Conservation (phyloP, 2,797 vertebrate genomes). For the Tarsius wallacei region DNA sequence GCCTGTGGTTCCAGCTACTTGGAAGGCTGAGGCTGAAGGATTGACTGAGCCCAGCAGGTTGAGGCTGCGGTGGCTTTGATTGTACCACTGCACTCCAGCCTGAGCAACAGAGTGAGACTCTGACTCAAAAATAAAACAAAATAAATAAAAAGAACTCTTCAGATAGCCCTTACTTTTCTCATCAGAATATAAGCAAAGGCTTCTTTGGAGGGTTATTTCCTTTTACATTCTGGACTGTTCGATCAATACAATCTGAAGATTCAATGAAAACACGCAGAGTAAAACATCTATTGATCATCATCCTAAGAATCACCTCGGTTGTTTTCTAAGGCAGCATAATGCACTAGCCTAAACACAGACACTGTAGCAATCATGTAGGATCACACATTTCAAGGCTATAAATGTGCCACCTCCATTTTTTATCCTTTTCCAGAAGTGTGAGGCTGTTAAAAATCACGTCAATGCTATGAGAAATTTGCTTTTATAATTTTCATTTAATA, state of each 20-base stretch:
- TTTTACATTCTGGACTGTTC: neutral
- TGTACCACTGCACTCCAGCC: too few relatives aligned
- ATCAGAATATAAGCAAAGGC: neutral
- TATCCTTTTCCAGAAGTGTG: slow-evolving; percentile 3
- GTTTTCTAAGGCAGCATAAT: neutral
- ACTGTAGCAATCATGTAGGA: neutral
- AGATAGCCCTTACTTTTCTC: neutral
- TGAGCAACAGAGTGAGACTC: too few relatives aligned
- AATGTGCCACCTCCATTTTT: slow-evolving; percentile 8
- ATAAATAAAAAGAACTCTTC: neutral
- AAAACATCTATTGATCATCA: neutral
- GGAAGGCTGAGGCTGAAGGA: too few relatives aligned
- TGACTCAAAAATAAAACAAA: too few relatives aligned
- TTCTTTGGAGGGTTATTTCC: neutral
- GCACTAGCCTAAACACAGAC: neutral
- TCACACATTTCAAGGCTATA: slow-evolving; percentile 30
- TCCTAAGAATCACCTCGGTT: neutral
- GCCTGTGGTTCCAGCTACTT: too few relatives aligned
- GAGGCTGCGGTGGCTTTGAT: too few relatives aligned
- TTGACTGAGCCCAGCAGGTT: too few relatives aligned
- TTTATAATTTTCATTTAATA: slow-evolving; percentile 41
- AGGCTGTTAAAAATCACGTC: slow-evolving; percentile 10
- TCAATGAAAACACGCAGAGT: neutral
- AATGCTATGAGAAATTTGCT: neutral
- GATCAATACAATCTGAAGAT: neutral